Conservation (phyloP, 2,888 invertebrate genomes). For the Tetranychus truncatus region DNA sequence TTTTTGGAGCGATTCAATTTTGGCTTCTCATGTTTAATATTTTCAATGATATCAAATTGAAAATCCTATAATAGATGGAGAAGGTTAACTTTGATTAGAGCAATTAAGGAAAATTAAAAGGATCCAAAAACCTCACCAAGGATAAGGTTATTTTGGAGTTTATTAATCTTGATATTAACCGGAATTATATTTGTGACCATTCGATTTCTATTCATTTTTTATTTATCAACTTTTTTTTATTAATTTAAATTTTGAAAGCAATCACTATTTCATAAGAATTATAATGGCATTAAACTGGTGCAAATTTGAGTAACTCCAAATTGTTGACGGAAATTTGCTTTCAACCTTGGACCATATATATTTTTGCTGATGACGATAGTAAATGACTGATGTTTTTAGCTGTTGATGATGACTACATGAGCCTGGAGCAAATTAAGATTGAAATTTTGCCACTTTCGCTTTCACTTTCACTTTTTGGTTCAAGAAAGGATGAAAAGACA, state of each 20-base stretch:
- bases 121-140: neutral
- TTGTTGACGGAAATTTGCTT: neutral
- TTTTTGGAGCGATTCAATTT: too few relatives aligned
- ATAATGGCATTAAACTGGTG: neutral
- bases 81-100: neutral
- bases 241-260: neutral
- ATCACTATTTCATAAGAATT: neutral
- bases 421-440: neutral
- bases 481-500: neutral
- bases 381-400: neutral
- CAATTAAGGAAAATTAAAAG: neutral
- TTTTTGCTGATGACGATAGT: neutral
- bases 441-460: neutral
- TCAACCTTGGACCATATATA: neutral
- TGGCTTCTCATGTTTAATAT: too few relatives aligned
- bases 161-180: neutral
- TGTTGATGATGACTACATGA: neutral
- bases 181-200: neutral
- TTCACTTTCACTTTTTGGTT: neutral
- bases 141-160: neutral
- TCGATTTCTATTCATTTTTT: neutral
- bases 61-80: neutral
- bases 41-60: neutral
- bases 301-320: neutral
- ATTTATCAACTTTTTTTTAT: neutral